Evolutionary conservation across 2,113 vertebrate species (phyloP), one percentile per base, ranked within the genome.

Genomic region (Urocolius indicus): DNA sequence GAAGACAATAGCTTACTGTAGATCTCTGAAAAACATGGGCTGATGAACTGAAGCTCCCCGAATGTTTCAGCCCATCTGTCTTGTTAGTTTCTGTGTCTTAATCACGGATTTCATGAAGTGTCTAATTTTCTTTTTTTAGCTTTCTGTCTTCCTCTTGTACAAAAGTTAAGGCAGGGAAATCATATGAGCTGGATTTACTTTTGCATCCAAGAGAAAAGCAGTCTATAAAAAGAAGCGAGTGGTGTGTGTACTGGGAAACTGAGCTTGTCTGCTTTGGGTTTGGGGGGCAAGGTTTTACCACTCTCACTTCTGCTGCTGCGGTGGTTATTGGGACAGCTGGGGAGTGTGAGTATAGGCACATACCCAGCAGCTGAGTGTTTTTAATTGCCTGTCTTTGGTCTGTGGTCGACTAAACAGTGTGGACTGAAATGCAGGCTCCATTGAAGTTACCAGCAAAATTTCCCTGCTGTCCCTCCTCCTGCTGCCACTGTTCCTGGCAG

Each of bases 1-100:
- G 86, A 95, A 88, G 84, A 96, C 85, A 88, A 87, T 96, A 84
- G 83, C 15, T 7, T 72, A 8, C 55, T 71, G 92, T 87, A 85
- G 67, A 74, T 93, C 65, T 83, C 65, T 34, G 55, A 91, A 72
- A 41, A 84, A 85, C 78, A 94, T 65, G 90, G 84, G 88, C 83
- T 93, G 93, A 81, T 67, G 55, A 71, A 59, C 74, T 80, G 51
- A 88, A 77, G 81, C 91, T 96, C 89, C 82, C 74, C 84, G 91
- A 93, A 89, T 85, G 80, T 90, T 77, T 95, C 93, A 94, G 90
- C 96, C 97, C 97, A 95, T 96, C 96, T 98, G 96, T 97, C 97
- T 97, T 96, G 93, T 95, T 96, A 96, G 94, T 90, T 94, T 97
- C 96, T 96, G 91, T 95, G 76, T 95, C 96, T 97, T 97, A 95